A percentile compares a stretch with the other conserved stretches of the same genome.
Conservation (phyloP, 2,888 invertebrate genomes). For the Leptopilina syphax region DNA sequence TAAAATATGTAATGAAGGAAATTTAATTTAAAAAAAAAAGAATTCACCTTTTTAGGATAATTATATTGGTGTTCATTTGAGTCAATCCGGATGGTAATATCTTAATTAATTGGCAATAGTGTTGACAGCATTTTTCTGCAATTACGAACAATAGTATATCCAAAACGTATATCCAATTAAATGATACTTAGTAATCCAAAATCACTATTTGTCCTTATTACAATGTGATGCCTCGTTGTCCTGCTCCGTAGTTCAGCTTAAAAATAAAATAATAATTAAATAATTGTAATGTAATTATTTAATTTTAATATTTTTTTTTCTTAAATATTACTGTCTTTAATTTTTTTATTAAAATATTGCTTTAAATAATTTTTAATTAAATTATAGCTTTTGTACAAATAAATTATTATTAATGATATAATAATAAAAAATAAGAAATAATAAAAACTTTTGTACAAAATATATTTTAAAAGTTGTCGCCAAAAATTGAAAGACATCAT, state of each 20-base stretch:
- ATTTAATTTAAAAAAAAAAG: neutral
- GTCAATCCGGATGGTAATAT: slow-evolving; percentile 76
- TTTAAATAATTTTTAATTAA: too few relatives aligned
- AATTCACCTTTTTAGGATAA: slow-evolving; percentile 72
- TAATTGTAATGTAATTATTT: neutral
- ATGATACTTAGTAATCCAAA: slow-evolving; percentile 79
- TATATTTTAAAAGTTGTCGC: too few relatives aligned
- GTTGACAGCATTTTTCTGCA: slow-evolving; percentile 78
- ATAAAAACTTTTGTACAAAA: too few relatives aligned
- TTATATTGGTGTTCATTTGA: slow-evolving; percentile 76
- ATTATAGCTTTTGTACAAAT: too few relatives aligned
- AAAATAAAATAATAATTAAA: slow-evolving; percentile 52
- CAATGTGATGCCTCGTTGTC: slow-evolving; percentile 76
- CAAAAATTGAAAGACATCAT: too few relatives aligned
- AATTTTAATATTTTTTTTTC: neutral
- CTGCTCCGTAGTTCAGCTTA: slow-evolving; percentile 80
- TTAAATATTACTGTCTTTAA: too few relatives aligned
- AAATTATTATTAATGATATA: too few relatives aligned
- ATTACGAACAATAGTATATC: slow-evolving; percentile 73
- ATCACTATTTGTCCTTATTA: slow-evolving; percentile 80
- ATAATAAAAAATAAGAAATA: too few relatives aligned
- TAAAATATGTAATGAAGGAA: neutral
- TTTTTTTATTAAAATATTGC: too few relatives aligned
- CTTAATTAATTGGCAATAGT: slow-evolving; percentile 77
- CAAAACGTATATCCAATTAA: slow-evolving; percentile 78